phyloP scores from a whole-genome alignment of 2,888 invertebrate genomes.

The Cenopis cana region DNA sequence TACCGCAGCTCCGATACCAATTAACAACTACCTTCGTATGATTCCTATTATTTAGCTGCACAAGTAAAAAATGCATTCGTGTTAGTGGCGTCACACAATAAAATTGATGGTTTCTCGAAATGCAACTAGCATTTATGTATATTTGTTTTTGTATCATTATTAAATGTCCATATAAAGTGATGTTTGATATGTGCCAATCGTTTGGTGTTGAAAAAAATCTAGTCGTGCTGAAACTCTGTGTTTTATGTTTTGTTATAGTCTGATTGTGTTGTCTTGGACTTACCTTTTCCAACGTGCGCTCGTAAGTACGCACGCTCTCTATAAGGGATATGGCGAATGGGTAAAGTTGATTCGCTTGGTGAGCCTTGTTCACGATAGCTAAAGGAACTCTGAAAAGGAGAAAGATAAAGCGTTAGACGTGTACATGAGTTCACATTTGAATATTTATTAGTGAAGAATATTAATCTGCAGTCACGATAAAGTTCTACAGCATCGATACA shows the following conservation, averaged over 20 bases:
- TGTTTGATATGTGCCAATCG: slow-evolving; percentile 33
- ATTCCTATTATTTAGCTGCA: slow-evolving; percentile 87
- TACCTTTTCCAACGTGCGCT: slow-evolving; percentile 98
- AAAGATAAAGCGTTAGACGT: neutral
- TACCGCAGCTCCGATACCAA: slow-evolving; percentile 35
- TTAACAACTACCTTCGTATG: slow-evolving; percentile 82
- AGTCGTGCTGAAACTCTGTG: slow-evolving; percentile 62
- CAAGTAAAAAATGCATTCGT: slow-evolving; percentile 79
- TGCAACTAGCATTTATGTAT: slow-evolving; percentile 32
- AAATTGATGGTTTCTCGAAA: slow-evolving; percentile 40
- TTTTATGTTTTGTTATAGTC: slow-evolving; percentile 47
- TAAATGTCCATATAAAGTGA: slow-evolving; percentile 12
- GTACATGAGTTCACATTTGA: too few species aligned
- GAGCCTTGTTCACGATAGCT: slow-evolving; percentile 99
- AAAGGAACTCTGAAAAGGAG: slow-evolving; percentile 91
- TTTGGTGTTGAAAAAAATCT: slow-evolving; percentile 47
- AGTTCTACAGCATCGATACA: too few species aligned
- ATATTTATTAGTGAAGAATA: too few species aligned
- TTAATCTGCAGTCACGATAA: too few species aligned
- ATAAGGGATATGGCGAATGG: slow-evolving; percentile 99
- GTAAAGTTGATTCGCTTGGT: slow-evolving; percentile 99
- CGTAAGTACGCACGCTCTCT: slow-evolving; percentile 98
- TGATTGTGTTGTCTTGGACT: slow-evolving; percentile 49
- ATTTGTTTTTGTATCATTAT: slow-evolving; percentile 17
- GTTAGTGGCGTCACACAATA: slow-evolving; percentile 69